Evolutionary conservation across 1,140 invertebrate species (phyloP).

Genomic region (Leptonema lineaticorne): DNA sequence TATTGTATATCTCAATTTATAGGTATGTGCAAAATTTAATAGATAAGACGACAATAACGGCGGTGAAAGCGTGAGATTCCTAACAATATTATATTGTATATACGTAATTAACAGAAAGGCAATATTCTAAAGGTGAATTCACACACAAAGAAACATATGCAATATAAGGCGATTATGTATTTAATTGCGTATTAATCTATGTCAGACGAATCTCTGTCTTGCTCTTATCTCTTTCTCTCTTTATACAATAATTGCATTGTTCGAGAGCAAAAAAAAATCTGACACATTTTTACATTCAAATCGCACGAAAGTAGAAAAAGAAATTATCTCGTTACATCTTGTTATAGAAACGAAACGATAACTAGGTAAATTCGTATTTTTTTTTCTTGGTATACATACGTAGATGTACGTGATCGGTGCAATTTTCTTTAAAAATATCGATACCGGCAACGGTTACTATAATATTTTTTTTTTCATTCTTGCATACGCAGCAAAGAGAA

Average conservation of each 20-base stretch:
- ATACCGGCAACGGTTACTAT: no score
- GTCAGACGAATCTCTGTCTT: not conserved
- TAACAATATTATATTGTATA: not conserved
- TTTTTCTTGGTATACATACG: not conserved
- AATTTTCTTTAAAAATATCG: no score
- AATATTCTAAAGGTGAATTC: constrained; percentile 12
- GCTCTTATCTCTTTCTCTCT: no score
- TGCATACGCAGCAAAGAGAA: no score
- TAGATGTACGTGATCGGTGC: no score
- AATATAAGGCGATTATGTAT: constrained; percentile 9
- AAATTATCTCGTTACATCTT: not conserved
- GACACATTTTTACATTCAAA: constrained; percentile 1
- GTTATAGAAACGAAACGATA: not conserved
- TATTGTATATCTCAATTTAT: no score
- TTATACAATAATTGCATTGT: no score
- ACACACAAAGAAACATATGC: constrained; percentile 9
- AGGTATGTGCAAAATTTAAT: constrained; percentile 1
- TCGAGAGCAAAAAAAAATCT: not conserved
- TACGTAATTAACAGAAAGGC: constrained; percentile 8
- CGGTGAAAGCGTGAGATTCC: constrained; percentile 27
- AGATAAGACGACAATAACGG: constrained; percentile 16
- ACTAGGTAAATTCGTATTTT: not conserved
- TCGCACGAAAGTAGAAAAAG: not conserved
- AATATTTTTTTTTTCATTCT: no score
- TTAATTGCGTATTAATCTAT: constrained; percentile 17